Conservation (phyloP, 2,888 invertebrate species). For the Nymphalis c-album region DNA sequence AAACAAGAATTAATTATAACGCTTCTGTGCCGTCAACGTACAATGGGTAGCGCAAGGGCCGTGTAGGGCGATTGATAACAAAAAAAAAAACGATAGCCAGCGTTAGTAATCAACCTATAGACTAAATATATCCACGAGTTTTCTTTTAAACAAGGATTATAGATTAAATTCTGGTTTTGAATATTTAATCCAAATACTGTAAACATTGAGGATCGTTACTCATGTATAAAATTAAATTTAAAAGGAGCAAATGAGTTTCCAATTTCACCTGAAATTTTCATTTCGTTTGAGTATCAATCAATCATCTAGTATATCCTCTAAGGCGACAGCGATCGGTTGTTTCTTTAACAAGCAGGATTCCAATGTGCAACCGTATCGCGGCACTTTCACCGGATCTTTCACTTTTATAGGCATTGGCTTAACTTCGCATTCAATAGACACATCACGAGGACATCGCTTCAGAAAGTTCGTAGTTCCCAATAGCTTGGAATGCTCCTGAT, state of each 20-base stretch:
- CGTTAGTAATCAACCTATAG: too few species aligned
- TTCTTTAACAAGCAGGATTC: conserved; percentile 51
- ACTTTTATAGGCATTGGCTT: conserved; percentile 51
- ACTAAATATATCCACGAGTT: too few species aligned
- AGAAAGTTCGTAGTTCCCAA: conserved; percentile 70
- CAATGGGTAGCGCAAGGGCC: too few species aligned
- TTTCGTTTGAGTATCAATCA: conserved; percentile 38
- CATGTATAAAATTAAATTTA: neutral
- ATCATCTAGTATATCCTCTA: conserved; percentile 63
- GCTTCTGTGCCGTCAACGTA: too few species aligned
- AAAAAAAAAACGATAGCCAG: too few species aligned
- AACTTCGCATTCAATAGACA: conserved; percentile 60
- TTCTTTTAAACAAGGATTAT: too few species aligned
- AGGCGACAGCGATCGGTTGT: conserved; percentile 61
- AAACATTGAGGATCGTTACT: too few species aligned
- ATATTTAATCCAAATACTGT: neutral
- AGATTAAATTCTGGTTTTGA: neutral
- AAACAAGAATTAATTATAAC: too few species aligned
- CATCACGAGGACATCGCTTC: conserved; percentile 61
- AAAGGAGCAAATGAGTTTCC: neutral
- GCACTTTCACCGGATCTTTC: conserved; percentile 64
- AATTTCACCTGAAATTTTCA: conserved; percentile 5
- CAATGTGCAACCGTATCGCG: conserved; percentile 46
- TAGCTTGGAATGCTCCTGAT: conserved; percentile 68
- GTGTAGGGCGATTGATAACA: too few species aligned